Conservation (phyloP, 2,888 invertebrate genomes). For the Idaea aversata region DNA sequence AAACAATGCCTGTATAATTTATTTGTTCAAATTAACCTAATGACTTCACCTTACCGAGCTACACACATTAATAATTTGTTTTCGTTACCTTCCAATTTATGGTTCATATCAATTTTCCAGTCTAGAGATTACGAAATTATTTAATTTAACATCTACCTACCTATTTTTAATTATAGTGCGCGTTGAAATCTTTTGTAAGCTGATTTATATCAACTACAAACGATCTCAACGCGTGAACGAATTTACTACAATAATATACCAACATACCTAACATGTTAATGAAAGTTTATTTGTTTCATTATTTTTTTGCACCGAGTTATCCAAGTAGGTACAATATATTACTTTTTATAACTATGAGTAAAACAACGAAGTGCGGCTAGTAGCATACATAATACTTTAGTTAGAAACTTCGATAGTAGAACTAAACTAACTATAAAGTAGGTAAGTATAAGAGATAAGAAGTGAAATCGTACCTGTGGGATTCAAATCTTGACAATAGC, state of each 20-base stretch:
- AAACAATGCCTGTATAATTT: not conserved
- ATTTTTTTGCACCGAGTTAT: no score
- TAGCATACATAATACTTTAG: no score
- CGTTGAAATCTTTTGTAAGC: slow-evolving; percentile 32
- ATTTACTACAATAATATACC: slow-evolving; percentile 15
- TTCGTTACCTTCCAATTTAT: not conserved
- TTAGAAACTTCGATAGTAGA: no score
- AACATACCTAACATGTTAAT: not conserved
- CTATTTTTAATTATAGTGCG: slow-evolving; percentile 15
- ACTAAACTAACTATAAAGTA: no score
- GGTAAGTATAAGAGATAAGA: no score
- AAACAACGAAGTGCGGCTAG: no score
- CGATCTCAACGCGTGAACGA: slow-evolving; percentile 25
- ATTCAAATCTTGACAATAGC: slow-evolving; percentile 20
- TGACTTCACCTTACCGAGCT: not conserved
- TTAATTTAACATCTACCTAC: slow-evolving; percentile 8
- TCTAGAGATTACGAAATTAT: not conserved
- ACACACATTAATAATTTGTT: not conserved
- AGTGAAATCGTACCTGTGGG: not conserved
- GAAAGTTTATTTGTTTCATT: not conserved
- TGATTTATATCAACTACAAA: slow-evolving; percentile 14
- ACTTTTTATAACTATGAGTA: no score
- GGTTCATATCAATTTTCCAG: not conserved
- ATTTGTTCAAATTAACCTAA: not conserved
- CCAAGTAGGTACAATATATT: no score